Conservation (phyloP, 2,888 invertebrate species). For the Escarpia spicata region DNA sequence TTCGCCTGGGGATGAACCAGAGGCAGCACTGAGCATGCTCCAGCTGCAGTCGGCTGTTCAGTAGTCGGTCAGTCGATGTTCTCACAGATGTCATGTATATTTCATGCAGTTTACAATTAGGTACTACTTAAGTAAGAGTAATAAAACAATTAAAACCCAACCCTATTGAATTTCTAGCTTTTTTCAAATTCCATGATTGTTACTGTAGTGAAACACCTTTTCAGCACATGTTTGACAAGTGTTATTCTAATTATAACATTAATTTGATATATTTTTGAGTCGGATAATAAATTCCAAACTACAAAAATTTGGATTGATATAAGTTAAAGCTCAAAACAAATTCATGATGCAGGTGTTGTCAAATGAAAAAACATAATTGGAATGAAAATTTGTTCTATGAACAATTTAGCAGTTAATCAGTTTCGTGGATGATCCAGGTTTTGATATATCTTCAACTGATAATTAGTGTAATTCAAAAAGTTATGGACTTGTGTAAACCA, state of each 20-base stretch:
- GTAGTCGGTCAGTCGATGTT: not conserved
- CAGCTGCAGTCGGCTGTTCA: conserved; percentile 30
- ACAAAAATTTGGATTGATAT: not conserved
- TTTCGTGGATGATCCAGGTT: not conserved
- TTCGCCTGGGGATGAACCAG: conserved; percentile 33
- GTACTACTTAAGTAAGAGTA: not conserved
- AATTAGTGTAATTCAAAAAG: not conserved
- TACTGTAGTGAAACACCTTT: not conserved
- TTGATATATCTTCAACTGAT: not conserved
- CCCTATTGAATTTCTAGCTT: not conserved
- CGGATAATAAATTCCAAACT: not conserved
- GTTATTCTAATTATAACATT: not conserved
- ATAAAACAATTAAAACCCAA: not conserved
- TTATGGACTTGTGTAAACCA: not conserved
- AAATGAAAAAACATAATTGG: not conserved
- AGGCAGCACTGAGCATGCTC: conserved; percentile 36
- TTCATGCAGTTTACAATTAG: not conserved
- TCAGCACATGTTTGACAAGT: not conserved
- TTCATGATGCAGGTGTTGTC: not conserved
- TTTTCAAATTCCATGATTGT: not conserved
- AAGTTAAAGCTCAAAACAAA: not conserved
- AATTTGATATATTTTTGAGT: not conserved
- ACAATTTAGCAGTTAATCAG: not conserved
- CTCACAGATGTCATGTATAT: not conserved
- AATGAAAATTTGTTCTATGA: not conserved